Base-by-base conservation (phyloP, 2,888 invertebrate genomes). In the Drosophila mimetica region DNA sequence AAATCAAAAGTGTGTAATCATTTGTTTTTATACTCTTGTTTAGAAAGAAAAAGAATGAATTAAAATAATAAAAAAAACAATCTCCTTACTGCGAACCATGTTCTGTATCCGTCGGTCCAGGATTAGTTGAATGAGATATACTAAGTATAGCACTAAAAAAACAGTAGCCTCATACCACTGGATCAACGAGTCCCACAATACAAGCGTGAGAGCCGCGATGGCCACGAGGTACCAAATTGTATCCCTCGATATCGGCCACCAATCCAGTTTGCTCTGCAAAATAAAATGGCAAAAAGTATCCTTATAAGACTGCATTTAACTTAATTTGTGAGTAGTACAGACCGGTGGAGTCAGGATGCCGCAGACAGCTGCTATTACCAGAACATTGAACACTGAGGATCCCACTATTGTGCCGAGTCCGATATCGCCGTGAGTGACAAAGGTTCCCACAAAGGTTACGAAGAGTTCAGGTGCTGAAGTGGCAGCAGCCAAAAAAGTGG, bases 401-500 rank as follows among this genome's bases (percentile, higher is more conserved):
- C 96, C 96, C 20, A 96, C 95, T 74, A 96, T 95, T 52, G 96
- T 96, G 14, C 96, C 96, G n/a, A 96, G 94, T 18, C 96, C 96
- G 76, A 96, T 95, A 90, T 96, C 96, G 48, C 96, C 96, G 86
- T 95, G 94, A 16, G 96, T 95, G 82, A 96, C 94, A 90, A 96
- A 96, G 11, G 96, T 95, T 11, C 95, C 97, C 79, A 97, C 95
- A 67, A 96, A 94, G 88, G 96, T 96, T 39, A 97, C 96, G 92
- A 97, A 97, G 16, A 97, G 92, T 91, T 97, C 97, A 1, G 97
- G 97, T 2, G 96, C 96, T 22, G 96, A 96, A 2, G 97, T 97
- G n/a, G 97, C 97, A 4, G 96, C 95, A 6, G 97, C 97, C 97
- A 97, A 96, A 89, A 97, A 97, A 0, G 97, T 97, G 22, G 97